Evolutionary conservation across 2,888 invertebrate genomes (phyloP), one percentile per base, ranked within the genome.

Genomic region (Lottia scabra): DNA sequence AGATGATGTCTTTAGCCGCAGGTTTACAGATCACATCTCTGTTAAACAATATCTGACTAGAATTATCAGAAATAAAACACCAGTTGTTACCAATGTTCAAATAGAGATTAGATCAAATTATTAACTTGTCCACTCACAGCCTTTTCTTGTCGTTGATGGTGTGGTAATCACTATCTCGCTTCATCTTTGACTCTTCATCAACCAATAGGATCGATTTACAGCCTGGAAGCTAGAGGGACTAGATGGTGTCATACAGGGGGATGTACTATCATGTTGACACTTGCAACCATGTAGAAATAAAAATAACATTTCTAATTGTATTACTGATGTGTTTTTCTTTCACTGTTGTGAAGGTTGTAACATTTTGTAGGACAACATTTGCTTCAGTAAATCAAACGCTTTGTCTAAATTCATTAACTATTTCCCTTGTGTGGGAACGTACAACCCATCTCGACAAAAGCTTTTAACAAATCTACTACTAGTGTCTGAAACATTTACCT

Each of bases 331-430:
- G 23, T 56, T 23, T 56, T 23, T 19, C 19, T 56, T 19, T 23
- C 56, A 23, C 56, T 56, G 56, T 56, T 56, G 23, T 56, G 56
- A 56, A 56, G 56, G 19, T 19, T 23, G 56, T 56, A 56, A 56
- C 56, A 56, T 56, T 56, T 56, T 56, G 56, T 56, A 56, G 56
- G 56, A 56, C 56, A 56, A 56, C 56, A 56, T 2, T 56, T 19
- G 56, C 23, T 56, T 56, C 56, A 56, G 19, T 23, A 12, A 23
- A 56, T 56, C 56, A 56, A 56, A 56, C 23, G 19, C 56, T 56
- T 19, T 56, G 56, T 56, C 56, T 23, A n/a, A 19, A 23, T 23
- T 12, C 19, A 23, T 12, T 56, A 19, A 19, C 13, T 12, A 56
- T 12, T 23, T 56, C 56, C 56, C 56, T 23, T 23, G 56, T 56